Base-by-base conservation (phyloP, 2,797 vertebrate genomes). In the Odontamblyopus rebecca region DNA sequence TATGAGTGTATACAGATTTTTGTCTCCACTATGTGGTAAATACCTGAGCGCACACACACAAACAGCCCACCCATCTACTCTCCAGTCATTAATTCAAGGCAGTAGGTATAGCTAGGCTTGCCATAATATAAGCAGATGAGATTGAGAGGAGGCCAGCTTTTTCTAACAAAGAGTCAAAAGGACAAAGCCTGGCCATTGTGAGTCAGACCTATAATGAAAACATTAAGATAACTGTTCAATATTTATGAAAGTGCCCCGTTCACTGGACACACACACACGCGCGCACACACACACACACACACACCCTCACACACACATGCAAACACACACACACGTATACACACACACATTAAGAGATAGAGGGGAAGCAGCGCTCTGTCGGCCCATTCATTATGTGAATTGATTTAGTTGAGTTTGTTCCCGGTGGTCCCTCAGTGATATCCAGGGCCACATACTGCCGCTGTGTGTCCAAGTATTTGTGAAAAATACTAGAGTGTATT, bases 211-310 rank as follows among this genome's bases (percentile, higher is more conserved):
- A 84, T 89, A 90, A 89, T 89, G 85, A 90, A 91, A 92, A 88
- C 89, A 91, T 92, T 89, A 91, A 89, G 90, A 91, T 90, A 89
- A 88, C 86, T 90, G 86, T 90, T 92, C 89, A 91, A 91, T 92
- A 91, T 92, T 92, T 91, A 92, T 92, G 89, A 91, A 91, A 82
- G 82, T 81, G 80, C 72, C 77, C 73, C 77, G 77, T 75, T 82
- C 75, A 68, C 26, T 60, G 68, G 72, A 61, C 82, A 76, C 32
- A 59, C 16, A 57, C 30, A 18, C 70, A 61, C 72, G 69, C 79
- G 48, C 70, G 0, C 35, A 62, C 81, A 75, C 30, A 57, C 12
- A 48, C 27, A 13, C 56, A 66, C n/a, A 68, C 61, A 76, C 35
- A 71, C 12, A 54, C 35, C 13, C 70, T 57, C 71, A 71, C 81